Base-by-base conservation (phyloP, 2,888 invertebrate genomes). In the Lochmaea crataegi region DNA sequence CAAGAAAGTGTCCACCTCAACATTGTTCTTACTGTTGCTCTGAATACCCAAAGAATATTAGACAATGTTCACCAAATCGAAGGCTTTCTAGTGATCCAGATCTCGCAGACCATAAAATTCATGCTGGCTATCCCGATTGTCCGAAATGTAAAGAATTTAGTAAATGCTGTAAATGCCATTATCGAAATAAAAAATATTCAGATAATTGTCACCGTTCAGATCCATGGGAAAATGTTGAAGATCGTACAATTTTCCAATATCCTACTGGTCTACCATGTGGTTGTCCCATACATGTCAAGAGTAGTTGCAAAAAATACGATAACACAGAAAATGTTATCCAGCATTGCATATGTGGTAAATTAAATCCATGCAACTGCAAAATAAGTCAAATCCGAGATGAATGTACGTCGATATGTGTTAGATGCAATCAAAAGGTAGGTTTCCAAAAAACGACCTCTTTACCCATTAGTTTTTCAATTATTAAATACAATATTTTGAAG, bases 371-470 rank as follows among this genome's bases (percentile, higher is more conserved):
- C 64, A 73, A 75, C 53, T 81, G 80, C 60, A 80, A 80, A 64
- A 78, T 80, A 64, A 75, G 76, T 41, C 77, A 78, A 65, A 71
- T 81, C 11, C 74, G 71, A 57, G 76, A 76, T 7, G 71, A 77
- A 16, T 82, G 82, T 74, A 77, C 77, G 2, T 71, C 78, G 7
- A 75, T 73, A 56, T 82, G 81, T 61, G 74, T 77, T 7, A 77
- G 82, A 68, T 82, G 82, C 63, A 78, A 79, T n/a, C 76, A 78
- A 68, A 82, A 81, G 78, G 83, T 82, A 76, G 72, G 32, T 58
- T 58, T 22, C 22, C 26, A 32, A 32, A 32, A 26, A 3, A 2
- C 3, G 26, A 26, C 26, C 3, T 3, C 2, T 2, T 26, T n/a
- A n/a, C n/a, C n/a, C n/a, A n/a, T n/a, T n/a, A n/a, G n/a, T n/a